A percentile compares a stretch with the other conserved stretches of the same genome.
These are phyloP conservation scores for Microplitis demolitor DNA, from an alignment of 1,140 invertebrate species.

Conservation along the genomic window DNA sequence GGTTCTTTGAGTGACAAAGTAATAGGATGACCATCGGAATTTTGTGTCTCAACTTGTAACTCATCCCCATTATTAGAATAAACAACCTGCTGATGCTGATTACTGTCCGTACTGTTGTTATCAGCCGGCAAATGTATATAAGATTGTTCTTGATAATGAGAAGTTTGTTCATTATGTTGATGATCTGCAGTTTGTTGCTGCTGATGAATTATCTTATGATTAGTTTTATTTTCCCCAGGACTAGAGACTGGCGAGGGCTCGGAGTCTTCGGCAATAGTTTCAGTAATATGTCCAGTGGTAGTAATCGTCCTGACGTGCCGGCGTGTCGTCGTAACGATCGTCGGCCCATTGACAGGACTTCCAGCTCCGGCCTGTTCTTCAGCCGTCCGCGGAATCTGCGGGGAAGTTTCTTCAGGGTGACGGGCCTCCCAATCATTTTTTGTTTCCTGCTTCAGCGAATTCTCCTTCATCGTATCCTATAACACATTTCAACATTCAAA, in stretches of 20 bases:
- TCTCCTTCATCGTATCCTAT: slow-evolving; percentile 57
- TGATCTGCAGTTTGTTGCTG: slow-evolving; percentile 39
- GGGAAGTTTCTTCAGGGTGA: slow-evolving; percentile 40
- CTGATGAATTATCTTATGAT: slow-evolving; percentile 38
- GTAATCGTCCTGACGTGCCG: slow-evolving; percentile 67
- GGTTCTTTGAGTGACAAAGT: slow-evolving; percentile 46
- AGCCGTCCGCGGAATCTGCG: slow-evolving; percentile 34
- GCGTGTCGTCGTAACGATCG: slow-evolving; percentile 60
- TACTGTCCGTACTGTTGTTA: slow-evolving; percentile 42
- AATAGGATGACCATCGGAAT: slow-evolving; percentile 37
- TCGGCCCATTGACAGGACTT: slow-evolving; percentile 49
- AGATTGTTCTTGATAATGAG: slow-evolving; percentile 17
- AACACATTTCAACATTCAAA: neutral
- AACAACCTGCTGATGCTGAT: slow-evolving; percentile 48
- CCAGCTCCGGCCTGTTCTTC: slow-evolving; percentile 33
- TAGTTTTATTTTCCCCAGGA: slow-evolving; percentile 25
- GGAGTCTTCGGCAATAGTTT: slow-evolving; percentile 51
- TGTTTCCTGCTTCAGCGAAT: slow-evolving; percentile 51
- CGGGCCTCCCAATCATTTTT: slow-evolving; percentile 57
- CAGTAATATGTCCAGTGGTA: slow-evolving; percentile 66
- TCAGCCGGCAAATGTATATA: slow-evolving; percentile 46
- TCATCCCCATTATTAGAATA: slow-evolving; percentile 47
- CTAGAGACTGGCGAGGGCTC: slow-evolving; percentile 45
- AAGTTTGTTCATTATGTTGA: slow-evolving; percentile 14
- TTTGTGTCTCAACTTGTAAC: slow-evolving; percentile 39